These are phyloP conservation scores for Caenorhabditis sp. DNA, from an alignment of 2,888 invertebrate genomes.

Conservation along the genomic window DNA sequence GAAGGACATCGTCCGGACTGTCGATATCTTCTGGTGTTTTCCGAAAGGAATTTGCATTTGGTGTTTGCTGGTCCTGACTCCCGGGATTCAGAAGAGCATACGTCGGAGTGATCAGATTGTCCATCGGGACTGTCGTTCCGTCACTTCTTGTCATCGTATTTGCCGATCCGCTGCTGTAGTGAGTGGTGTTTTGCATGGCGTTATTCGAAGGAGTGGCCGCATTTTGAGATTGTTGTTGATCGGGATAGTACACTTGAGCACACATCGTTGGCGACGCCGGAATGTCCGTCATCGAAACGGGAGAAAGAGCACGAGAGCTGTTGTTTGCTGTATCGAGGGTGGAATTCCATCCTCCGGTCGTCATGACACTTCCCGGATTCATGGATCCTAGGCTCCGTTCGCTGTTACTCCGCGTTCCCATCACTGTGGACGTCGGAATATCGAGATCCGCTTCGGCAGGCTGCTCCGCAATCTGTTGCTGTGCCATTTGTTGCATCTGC, in stretches of 20 bases:
- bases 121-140: conserved; percentile 32
- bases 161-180: conserved; percentile 42
- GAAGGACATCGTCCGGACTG: conserved; percentile 44
- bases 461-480: background rate
- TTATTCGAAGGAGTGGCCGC: conserved; percentile 2
- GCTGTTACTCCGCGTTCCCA: conserved; percentile 66
- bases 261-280: conserved; percentile 75
- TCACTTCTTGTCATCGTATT: conserved; percentile 52
- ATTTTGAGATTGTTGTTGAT: background rate
- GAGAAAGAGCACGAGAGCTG: conserved; percentile 68
- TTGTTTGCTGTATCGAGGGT: conserved; percentile 65
- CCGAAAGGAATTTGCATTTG: too few relatives aligned
- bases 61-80: background rate
- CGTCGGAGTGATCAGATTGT: conserved; percentile 37
- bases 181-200: conserved; percentile 33
- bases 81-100: conserved; percentile 25
- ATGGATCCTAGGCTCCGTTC: conserved; percentile 40
- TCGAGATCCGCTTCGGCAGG: conserved; percentile 21
- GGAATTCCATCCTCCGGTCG: conserved; percentile 61
- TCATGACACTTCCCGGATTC: conserved; percentile 53
- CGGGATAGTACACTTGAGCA: conserved; percentile 21
- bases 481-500: conserved; percentile 11
- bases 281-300: conserved; percentile 69
- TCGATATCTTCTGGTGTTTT: conserved; percentile 26
- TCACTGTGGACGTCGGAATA: conserved; percentile 57